These are phyloP conservation scores for Drosophila mayri DNA, from an alignment of 1,140 invertebrate genomes.

Conservation along the genomic window DNA sequence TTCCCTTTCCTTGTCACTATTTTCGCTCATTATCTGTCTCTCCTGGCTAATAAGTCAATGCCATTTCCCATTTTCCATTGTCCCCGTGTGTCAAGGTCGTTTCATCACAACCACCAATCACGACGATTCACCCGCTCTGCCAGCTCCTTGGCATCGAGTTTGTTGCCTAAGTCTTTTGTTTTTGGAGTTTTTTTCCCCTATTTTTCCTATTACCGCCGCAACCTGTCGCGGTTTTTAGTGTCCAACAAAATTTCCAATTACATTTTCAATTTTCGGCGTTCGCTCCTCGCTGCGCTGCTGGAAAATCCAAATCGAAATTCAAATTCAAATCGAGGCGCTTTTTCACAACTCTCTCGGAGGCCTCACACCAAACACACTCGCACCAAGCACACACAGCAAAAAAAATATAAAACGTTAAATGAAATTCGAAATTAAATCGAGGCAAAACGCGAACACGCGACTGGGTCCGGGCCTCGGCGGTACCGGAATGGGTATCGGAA, in stretches of 20 bases:
- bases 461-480: conserved; percentile 16
- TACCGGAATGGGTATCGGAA: conserved; percentile 5
- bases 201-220: neutral
- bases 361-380: conserved; percentile 33
- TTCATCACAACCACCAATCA: conserved; percentile 13
- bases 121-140: conserved; percentile 11
- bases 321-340: conserved; percentile 31
- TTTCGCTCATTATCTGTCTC: neutral
- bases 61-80: conserved; percentile 1
- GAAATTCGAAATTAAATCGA: conserved; percentile 52
- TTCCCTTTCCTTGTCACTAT: no score
- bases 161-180: conserved; percentile 46
- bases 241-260: conserved; percentile 58
- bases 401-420: conserved; percentile 19
- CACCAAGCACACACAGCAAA: conserved; percentile 5
- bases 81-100: conserved; percentile 48
- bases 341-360: conserved; percentile 50
- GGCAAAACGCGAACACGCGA: conserved; percentile 38
- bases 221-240: conserved; percentile 9
- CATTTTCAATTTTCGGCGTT: conserved; percentile 61
- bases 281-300: conserved; percentile 2
- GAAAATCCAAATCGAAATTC: conserved; percentile 19
- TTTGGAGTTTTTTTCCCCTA: neutral
- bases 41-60: neutral
- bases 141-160: conserved; percentile 18